Base-by-base conservation (phyloP, 2,113 vertebrate species). In the Crocuta crocuta region DNA sequence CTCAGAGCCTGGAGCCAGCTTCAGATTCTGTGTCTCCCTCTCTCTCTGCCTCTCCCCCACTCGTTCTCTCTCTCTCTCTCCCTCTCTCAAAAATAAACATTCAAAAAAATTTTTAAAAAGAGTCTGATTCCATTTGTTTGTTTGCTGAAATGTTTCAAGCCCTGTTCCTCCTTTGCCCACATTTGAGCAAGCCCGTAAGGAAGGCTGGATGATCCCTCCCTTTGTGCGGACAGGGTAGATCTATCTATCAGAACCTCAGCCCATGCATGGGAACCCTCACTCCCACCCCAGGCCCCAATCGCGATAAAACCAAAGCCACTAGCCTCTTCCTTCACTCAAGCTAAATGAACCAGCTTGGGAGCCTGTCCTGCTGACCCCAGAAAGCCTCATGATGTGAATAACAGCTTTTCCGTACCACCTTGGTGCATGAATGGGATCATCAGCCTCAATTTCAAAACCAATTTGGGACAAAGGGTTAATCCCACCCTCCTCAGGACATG, bases 271-370 rank as follows among this genome's bases (percentile, higher is more conserved):
- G 19, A 91, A 89, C 5, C 26, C 28, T 89, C 35, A 85, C 10
- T n/a, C 26, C 33, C 63, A 76, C 6, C 9, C 63, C 39, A 86
- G 15, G 5, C 23, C 33, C 6, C 86, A 74, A 89, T 7, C 45
- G 89, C 21, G 70, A 58, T 74, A 81, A 86, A 96, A 61, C 31
- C 58, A 91, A 96, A 93, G 33, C 19, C 71, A 76, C 10, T 74
- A 70, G 58, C 48, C n/a, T 45, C 45, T 86, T 97, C 74, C 28
- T 94, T 93, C 55, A 43, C 43, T 94, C 43, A 45, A 65, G 15
- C 39, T 79, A 33, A 80, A 80, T 70, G 12, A 50, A 45, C 55
- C 26, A 80, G 78, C 10, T 68, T 74, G 17, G 43, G 23, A 68
- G 10, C 45, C 31, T 92, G 33, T 2, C 6, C 23, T 71, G 11